phyloP scores from a whole-genome alignment of 2,113 vertebrate species.

The Halcyon malimbica region DNA sequence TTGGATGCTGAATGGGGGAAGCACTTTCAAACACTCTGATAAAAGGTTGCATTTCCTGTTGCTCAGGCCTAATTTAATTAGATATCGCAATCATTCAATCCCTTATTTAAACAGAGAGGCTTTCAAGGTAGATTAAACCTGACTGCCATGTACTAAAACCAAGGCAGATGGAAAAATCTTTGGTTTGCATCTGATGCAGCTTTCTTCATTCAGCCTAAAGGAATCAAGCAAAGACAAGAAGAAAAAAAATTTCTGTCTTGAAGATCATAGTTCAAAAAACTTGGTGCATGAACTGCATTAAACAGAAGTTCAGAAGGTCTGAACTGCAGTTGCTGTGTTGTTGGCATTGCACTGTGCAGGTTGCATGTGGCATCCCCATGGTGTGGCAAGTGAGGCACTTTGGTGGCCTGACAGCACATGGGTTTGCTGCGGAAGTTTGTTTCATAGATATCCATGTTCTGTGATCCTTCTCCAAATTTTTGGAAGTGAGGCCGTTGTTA shows the following conservation, averaged over 20 bases:
- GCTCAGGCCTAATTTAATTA: background rate
- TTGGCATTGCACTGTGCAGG: background rate
- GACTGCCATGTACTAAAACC: background rate
- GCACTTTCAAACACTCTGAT: background rate
- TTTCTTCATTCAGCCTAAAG: background rate
- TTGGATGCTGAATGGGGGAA: background rate
- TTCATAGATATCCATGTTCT: background rate
- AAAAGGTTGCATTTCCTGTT: background rate
- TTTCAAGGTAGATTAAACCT: background rate
- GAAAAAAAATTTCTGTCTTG: background rate
- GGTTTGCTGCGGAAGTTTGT: background rate
- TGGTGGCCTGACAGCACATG: background rate
- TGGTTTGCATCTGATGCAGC: background rate
- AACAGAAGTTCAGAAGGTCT: background rate
- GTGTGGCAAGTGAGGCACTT: background rate
- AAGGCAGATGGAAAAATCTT: background rate
- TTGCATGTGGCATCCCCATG: background rate
- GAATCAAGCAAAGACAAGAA: background rate
- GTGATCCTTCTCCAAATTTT: conserved; percentile 15
- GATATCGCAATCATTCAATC: background rate
- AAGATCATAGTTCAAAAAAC: background rate
- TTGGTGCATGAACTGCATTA: background rate
- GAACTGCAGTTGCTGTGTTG: background rate
- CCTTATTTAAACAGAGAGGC: background rate
- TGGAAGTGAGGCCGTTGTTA: background rate